These are phyloP conservation scores for Darevskia mixta DNA, from an alignment of 2,797 vertebrate species.

Conservation along the genomic window DNA sequence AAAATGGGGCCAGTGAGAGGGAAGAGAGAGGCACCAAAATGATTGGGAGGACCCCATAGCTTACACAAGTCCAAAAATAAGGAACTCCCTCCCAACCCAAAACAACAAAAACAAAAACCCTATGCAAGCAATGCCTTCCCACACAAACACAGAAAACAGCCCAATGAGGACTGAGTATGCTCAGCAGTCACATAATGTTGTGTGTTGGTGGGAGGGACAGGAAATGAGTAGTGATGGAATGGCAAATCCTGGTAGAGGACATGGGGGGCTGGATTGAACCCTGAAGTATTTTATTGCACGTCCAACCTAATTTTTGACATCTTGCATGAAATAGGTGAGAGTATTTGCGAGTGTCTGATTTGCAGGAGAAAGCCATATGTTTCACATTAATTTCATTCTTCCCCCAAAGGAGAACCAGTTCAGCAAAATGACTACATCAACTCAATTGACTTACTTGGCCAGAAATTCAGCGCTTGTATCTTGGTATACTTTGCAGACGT, in stretches of 20 bases:
- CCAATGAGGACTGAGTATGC: background rate
- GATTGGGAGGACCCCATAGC: background rate
- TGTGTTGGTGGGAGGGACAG: background rate
- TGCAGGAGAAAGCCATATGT: background rate
- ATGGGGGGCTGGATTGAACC: too few species aligned
- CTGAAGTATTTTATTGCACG: background rate
- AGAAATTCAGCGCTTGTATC: slow-evolving; percentile 26
- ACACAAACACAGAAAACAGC: background rate
- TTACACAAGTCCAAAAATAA: background rate
- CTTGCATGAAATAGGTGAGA: background rate
- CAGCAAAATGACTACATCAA: background rate
- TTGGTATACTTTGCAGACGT: slow-evolving; percentile 39
- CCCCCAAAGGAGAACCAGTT: background rate
- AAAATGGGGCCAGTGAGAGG: background rate
- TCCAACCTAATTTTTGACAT: background rate
- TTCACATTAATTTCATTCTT: background rate
- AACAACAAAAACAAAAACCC: too few species aligned
- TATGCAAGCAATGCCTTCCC: too few species aligned
- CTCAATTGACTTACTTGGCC: slow-evolving; percentile 38
- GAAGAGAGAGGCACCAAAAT: background rate
- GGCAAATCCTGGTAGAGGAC: too few species aligned
- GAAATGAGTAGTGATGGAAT: background rate
- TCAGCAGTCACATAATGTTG: background rate
- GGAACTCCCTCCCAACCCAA: too few species aligned
- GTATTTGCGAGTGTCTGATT: background rate